Evolutionary conservation across 2,888 invertebrate species (phyloP), one percentile per base, ranked within the genome.

Genomic region (Habroteleia sp.): DNA sequence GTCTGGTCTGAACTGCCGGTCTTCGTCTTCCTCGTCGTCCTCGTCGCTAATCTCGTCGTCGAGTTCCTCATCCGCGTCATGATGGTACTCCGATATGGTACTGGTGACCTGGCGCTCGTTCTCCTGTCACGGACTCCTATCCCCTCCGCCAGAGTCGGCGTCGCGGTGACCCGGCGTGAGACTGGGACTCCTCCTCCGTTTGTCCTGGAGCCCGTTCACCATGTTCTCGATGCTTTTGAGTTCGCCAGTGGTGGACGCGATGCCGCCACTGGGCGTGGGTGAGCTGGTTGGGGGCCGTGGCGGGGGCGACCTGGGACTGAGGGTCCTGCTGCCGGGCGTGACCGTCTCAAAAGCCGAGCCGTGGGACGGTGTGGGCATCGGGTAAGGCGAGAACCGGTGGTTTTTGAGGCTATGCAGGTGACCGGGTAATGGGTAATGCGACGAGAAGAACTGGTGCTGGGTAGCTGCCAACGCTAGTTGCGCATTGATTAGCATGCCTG

Each of bases 141-240:
- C 71, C 83, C 86, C 86, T 11, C 80, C 82, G 13, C 83, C 86
- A 16, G 84, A 81, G 39, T 85, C 85, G 56, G 80, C 82, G 65
- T 86, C 87, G 35, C 86, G 82, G 71, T 84, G 86, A 0, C 83
- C 84, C 4, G 85, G 81, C 44, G 85, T 84, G 20, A 85, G 33
- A 25, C 85, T 84, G 2, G 87, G 66, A 35, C 86, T 87, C 39
- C 85, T 92, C 88, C 95, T 94, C 81, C 96, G 95, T 89, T 97
- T 95, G 79, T 96, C 95, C 89, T 97, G 97, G 77, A 97, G 91
- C 8, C 97, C 97, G 89, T 97, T 97, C 80, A 98, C 97, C 97
- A 97, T 97, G 89, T 97, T 96, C 90, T 98, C 97, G 90, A 98
- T 98, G 89, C 94, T 97, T 90, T 97, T 97, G 80, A 98, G 92